Base-by-base conservation (phyloP, 2,888 invertebrate species). In the Drosophila mercatorum region DNA sequence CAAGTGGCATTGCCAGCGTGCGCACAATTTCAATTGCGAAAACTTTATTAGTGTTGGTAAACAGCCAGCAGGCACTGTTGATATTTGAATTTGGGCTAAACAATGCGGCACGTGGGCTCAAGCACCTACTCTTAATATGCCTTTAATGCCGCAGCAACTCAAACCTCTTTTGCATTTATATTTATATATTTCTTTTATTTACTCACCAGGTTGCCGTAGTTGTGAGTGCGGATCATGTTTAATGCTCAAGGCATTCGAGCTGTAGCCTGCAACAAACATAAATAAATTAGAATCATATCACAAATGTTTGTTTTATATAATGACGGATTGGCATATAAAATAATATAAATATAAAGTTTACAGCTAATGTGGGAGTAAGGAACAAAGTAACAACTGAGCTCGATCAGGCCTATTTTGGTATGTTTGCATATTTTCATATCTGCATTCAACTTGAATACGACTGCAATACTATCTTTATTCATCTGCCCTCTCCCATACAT, bases 151-250 rank as follows among this genome's bases (percentile, higher is more conserved):
- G 3, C 28, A 26, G 52, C 46, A 28, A 49, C 60, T 63, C 63
- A 34, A 43, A 36, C 36, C n/a, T 41, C n/a, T 31, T 5, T 12
- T 46, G 7, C 46, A 22, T 44, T 34, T 38, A 5, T 5, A 34
- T 31, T 11, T 26, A 17, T 7, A 14, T 34, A 43, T 17, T 8
- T 43, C 14, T 52, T 14, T 38, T 3, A 40, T 53, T 53, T 14
- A 91, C 94, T 94, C 93, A 97, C 97, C 97, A 94, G 97, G 97
- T 94, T 97, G 97, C 92, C 97, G 95, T 88, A 97, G 95, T 94
- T 97, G 97, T 91, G 97, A 95, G 94, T 97, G 97, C 60, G 97
- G 96, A 93, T 97, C 97, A 93, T 97, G 94, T 80, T 87, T 81
- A 96, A 95, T 88, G 95, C 96, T 82, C 91, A 97, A 93, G 59